Evolutionary conservation across 2,888 invertebrate genomes (phyloP).

Genomic region (Diarsia dahlii): DNA sequence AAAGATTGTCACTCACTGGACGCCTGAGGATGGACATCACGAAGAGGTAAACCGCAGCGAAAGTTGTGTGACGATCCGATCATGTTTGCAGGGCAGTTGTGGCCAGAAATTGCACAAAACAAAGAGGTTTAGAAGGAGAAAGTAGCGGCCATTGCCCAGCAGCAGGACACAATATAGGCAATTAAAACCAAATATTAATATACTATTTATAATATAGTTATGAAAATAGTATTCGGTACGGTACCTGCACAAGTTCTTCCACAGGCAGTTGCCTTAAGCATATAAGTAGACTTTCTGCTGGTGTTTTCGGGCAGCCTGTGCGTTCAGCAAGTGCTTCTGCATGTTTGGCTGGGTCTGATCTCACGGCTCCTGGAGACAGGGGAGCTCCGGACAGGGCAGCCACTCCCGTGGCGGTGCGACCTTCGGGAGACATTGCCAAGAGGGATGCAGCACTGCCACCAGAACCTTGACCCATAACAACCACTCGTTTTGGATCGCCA

Average conservation of each 20-base stretch:
- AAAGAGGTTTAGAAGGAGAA: too few relatives aligned
- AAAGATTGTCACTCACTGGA: too few relatives aligned
- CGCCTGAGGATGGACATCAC: too few relatives aligned
- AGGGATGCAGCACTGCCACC: conserved; percentile 94
- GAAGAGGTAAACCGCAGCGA: too few relatives aligned
- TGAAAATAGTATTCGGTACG: conserved; percentile 64
- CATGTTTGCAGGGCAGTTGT: too few relatives aligned
- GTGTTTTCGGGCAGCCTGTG: conserved; percentile 91
- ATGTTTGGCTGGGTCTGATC: conserved; percentile 91
- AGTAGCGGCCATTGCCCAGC: too few relatives aligned
- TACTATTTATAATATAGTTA: not conserved
- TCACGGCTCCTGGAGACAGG: conserved; percentile 93
- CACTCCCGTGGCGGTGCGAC: conserved; percentile 91
- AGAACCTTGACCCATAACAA: conserved; percentile 94
- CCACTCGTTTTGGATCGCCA: conserved; percentile 93
- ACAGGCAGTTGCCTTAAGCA: conserved; percentile 91
- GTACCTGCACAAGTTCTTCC: conserved; percentile 83
- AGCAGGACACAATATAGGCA: too few relatives aligned
- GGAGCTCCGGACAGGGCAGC: conserved; percentile 95
- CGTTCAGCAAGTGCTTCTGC: conserved; percentile 91
- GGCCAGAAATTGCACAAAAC: too few relatives aligned
- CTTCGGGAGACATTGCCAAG: conserved; percentile 92
- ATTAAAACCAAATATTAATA: not conserved
- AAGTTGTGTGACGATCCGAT: too few relatives aligned
- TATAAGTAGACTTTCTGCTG: conserved; percentile 91